phyloP scores from a whole-genome alignment of 2,797 vertebrate species.

The Hyperoplus immaculatus region DNA sequence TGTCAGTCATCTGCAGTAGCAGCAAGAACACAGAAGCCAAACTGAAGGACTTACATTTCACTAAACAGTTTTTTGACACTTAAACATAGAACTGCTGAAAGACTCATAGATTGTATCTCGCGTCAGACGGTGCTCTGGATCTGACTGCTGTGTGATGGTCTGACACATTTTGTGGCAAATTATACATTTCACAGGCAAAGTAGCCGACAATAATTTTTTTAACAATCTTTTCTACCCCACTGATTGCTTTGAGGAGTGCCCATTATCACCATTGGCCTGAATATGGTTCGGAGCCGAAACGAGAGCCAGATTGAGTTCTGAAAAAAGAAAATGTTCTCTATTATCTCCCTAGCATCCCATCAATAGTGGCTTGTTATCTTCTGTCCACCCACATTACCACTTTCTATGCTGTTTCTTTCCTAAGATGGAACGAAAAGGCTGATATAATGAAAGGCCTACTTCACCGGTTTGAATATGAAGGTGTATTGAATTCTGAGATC shows the following conservation, averaged over 20 bases:
- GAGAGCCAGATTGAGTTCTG: constrained; percentile 25
- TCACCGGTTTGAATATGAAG: too few relatives aligned
- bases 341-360: constrained; percentile 17
- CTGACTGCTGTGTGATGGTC: not conserved
- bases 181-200: not conserved
- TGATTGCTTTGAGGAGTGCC: constrained; percentile 7
- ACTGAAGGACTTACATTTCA: constrained; percentile 45
- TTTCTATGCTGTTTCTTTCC: constrained; percentile 10
- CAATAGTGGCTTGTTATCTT: constrained; percentile 31
- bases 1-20: not conserved
- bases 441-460: too few relatives aligned
- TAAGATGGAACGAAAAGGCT: not conserved
- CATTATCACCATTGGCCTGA: constrained; percentile 31
- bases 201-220: not conserved
- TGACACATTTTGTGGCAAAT: constrained; percentile 1
- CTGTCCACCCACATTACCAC: not conserved
- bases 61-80: constrained; percentile 44
- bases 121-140: constrained; percentile 2
- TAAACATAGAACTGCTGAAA: constrained; percentile 16
- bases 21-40: constrained; percentile 1
- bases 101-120: constrained; percentile 22
- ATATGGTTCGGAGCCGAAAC: constrained; percentile 32
- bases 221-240: constrained; percentile 1
- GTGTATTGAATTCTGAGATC: too few relatives aligned
- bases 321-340: constrained; percentile 33